phyloP scores from a whole-genome alignment of 2,888 invertebrate species.

The Andricus curvator region DNA sequence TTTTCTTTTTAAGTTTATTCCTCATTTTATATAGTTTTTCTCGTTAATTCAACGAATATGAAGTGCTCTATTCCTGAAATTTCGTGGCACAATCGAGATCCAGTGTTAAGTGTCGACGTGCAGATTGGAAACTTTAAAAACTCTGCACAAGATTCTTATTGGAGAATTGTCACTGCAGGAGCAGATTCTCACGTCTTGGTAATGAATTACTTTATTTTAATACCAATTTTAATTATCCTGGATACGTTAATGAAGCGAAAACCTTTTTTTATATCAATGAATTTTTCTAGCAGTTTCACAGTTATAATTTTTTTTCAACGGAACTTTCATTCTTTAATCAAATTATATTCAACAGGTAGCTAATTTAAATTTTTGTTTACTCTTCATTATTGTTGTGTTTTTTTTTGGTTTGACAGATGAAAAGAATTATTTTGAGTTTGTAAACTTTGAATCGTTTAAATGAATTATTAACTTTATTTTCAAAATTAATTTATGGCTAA shows the following conservation, averaged over 20 bases:
- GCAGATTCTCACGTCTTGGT: conserved; percentile 95
- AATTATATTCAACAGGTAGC: neutral
- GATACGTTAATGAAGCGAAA: neutral
- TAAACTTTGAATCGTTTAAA: neutral
- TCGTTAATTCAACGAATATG: conserved; percentile 81
- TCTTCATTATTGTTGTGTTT: neutral
- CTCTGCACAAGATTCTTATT: conserved; percentile 78
- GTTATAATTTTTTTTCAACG: neutral
- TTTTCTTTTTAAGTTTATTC: conserved; percentile 32
- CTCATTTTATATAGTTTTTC: conserved; percentile 1
- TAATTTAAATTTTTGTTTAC: conserved; percentile 7
- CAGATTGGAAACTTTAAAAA: conserved; percentile 81
- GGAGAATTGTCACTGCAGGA: conserved; percentile 93
- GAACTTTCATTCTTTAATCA: neutral
- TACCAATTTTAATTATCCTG: neutral
- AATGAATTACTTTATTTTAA: conserved; percentile 68
- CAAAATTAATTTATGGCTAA: too few species aligned
- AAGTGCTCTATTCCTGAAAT: conserved; percentile 98
- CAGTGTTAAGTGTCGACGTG: conserved; percentile 93
- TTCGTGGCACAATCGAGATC: conserved; percentile 98
- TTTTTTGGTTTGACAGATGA: neutral
- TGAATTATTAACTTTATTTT: neutral
- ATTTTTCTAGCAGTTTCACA: neutral
- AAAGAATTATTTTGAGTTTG: neutral
- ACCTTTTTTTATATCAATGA: neutral